Percentiles rank a stretch among this genome's conserved stretches.
phyloP scores from a whole-genome alignment of 64 coral and sea anemone genomes.

The Dendronephthya gigantea region DNA sequence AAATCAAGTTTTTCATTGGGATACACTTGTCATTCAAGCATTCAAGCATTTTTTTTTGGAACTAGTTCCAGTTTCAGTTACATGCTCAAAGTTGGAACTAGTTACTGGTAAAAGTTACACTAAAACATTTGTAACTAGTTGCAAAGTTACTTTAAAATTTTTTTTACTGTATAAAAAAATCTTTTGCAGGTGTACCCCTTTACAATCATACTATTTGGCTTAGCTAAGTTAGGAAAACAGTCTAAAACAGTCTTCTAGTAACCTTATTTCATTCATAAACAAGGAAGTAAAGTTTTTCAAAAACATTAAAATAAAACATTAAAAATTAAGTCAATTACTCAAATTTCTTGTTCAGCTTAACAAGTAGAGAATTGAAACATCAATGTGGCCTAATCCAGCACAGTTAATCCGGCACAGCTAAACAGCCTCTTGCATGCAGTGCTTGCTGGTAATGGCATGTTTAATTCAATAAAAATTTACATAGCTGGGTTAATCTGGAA shows the following conservation, averaged over 20 bases:
- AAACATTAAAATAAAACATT: background rate
- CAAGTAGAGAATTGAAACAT: background rate
- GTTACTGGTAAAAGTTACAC: too few species aligned
- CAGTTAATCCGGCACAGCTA: background rate
- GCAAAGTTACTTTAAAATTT: too few species aligned
- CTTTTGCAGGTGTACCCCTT: too few species aligned
- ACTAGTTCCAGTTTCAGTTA: too few species aligned
- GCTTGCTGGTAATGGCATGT: background rate
- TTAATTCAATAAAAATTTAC: background rate
- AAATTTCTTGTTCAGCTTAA: background rate
- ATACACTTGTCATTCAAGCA: too few species aligned
- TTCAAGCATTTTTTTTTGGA: too few species aligned
- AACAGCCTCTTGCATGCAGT: background rate
- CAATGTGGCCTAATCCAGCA: background rate
- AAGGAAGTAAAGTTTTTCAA: background rate
- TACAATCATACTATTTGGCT: too few species aligned
- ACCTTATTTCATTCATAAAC: background rate
- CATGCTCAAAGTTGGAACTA: too few species aligned
- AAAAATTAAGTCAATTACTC: background rate
- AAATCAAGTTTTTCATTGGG: too few species aligned
- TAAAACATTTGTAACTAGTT: too few species aligned
- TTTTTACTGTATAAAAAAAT: too few species aligned
- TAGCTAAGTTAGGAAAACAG: background rate
- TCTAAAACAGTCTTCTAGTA: background rate
- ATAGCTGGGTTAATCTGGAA: background rate